A percentile compares a stretch with the other conserved stretches of the same genome.
Evolutionary conservation across 1,140 invertebrate genomes (phyloP).

Genomic region (Drosophila kanapiae): DNA sequence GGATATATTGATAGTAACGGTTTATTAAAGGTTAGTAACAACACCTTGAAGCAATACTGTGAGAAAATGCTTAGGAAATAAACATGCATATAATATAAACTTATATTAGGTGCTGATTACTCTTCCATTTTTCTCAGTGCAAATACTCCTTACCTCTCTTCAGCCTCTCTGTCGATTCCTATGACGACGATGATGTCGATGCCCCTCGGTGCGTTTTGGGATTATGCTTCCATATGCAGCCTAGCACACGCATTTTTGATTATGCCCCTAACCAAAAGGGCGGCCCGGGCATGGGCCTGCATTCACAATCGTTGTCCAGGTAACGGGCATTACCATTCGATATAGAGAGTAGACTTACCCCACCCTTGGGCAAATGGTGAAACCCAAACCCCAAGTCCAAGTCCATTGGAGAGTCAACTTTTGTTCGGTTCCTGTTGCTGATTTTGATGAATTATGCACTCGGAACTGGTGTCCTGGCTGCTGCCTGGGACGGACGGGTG

Average conservation of each 20-base stretch:
- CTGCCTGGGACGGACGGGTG: not conserved
- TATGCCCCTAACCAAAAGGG: constrained; percentile 48
- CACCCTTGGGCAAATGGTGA: constrained; percentile 4
- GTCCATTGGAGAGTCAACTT: constrained; percentile 62
- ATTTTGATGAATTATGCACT: constrained; percentile 82
- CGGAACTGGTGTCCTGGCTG: constrained; percentile 7
- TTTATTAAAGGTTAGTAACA: too few relatives aligned
- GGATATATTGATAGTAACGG: too few relatives aligned
- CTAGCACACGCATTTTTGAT: constrained; percentile 76
- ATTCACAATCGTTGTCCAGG: constrained; percentile 63
- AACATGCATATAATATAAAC: not conserved
- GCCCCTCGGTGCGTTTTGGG: constrained; percentile 59
- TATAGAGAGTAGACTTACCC: constrained; percentile 28
- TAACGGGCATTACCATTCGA: constrained; percentile 36
- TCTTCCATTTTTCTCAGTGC: not conserved
- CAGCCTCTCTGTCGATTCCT: constrained; percentile 7
- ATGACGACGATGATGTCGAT: constrained; percentile 36
- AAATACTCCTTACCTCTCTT: not conserved
- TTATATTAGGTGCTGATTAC: not conserved
- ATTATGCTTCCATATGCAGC: constrained; percentile 50
- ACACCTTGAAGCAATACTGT: too few relatives aligned
- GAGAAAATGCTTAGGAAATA: too few relatives aligned
- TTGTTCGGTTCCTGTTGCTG: constrained; percentile 70
- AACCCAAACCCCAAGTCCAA: constrained; percentile 14
- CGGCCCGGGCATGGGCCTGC: constrained; percentile 31